Evolutionary conservation across 2,113 vertebrate species (phyloP).

Genomic region (Sylvietta virens): DNA sequence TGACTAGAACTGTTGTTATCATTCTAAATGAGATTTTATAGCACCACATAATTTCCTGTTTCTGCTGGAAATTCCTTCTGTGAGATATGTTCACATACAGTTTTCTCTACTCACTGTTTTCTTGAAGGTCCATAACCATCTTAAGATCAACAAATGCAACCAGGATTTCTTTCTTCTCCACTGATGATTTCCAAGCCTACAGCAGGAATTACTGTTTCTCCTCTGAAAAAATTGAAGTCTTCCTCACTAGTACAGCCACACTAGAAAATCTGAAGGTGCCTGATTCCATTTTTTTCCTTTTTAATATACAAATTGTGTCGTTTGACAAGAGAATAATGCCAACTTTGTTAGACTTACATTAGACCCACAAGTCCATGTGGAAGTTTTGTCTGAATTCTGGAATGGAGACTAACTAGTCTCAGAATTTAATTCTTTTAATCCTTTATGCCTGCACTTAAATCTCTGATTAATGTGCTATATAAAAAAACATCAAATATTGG

Average conservation of each 20-base stretch:
- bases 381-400: not conserved
- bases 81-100: not conserved
- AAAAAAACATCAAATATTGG: not conserved
- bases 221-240: not conserved
- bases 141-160: not conserved
- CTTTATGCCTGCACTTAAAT: not conserved
- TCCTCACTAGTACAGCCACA: not conserved
- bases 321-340: not conserved
- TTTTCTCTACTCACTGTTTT: not conserved
- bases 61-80: not conserved
- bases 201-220: not conserved
- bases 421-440: not conserved
- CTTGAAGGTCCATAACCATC: not conserved
- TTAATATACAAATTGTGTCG: not conserved
- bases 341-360: not conserved
- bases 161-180: not conserved
- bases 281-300: not conserved
- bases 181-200: not conserved
- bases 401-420: not conserved
- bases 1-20: not conserved
- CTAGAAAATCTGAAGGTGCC: not conserved
- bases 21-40: not conserved
- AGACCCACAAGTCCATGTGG: accelerated
- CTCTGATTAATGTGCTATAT: not conserved
- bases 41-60: not conserved